Evolutionary conservation across 2,797 vertebrate species (phyloP), one percentile per base, ranked within the genome.

Genomic region (Lithobates sylvaticus): DNA sequence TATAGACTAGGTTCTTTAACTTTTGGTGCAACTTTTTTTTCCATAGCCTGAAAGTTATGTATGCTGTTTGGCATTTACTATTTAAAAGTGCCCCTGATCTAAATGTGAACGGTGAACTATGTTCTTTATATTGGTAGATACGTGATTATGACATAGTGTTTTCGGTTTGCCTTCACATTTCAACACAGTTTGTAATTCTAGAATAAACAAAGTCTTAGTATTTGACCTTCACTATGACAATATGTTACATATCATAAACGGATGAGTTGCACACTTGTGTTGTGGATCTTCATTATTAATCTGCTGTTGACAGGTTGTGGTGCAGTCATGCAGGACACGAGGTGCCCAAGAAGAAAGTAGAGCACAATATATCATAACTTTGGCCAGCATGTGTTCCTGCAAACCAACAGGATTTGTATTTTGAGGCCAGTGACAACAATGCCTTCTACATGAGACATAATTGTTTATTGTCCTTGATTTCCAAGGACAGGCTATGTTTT

Each of bases 201-300:
- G 42, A 86, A 70, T 81, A 72, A 83, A 83, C 39, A 83, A 86
- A 78, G 80, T 36, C 67, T 65, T 61, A 54, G 39, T 47, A 73
- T 78, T 23, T 87, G 76, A 87, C 79, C 80, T 87, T 87, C 73
- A 78, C 47, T 29, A 27, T 76, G 73, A 86, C 47, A 86, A 82
- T 81, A 47, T 64, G 75, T 65, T 71, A 64, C 78, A 71, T 76
- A 71, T 10, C 78, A 82, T 76, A n/a, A 76, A 34, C 42, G 70
- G 70, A 78, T 87, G 34, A 68, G 44, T 72, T 64, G 68, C 18
- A 83, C 74, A 77, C 67, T 73, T 76, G 75, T 78, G 75, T 32
- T 67, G 68, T 72, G 79, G 81, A 78, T 78, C 74, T 26, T 78
- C 75, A 73, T 29, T 64, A 44, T 87, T 65, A 73, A 83, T 87